phyloP scores from a whole-genome alignment of 2,888 invertebrate genomes.

The Acleris emargana region DNA sequence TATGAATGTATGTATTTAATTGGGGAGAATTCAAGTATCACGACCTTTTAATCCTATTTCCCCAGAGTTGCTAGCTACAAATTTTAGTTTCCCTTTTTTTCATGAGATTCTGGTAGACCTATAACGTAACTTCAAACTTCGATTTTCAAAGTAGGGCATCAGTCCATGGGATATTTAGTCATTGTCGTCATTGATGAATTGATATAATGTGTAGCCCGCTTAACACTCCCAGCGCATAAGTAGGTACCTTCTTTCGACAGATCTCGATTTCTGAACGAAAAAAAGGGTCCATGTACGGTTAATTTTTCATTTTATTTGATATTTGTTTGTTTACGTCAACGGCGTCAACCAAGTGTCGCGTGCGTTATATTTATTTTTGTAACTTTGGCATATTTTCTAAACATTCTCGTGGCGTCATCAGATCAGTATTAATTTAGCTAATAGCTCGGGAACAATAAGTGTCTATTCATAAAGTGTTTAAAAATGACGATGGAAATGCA shows the following conservation, averaged over 20 bases:
- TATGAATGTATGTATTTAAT: too few relatives aligned
- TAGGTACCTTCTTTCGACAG: background rate
- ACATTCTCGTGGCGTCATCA: constrained; percentile 33
- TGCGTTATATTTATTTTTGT: constrained; percentile 21
- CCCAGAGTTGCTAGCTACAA: too few relatives aligned
- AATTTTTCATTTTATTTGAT: background rate
- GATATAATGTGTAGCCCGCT: too few relatives aligned
- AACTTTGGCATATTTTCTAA: constrained; percentile 35
- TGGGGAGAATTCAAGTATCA: too few relatives aligned
- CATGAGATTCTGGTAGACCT: too few relatives aligned
- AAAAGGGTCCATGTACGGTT: background rate
- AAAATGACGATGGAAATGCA: constrained; percentile 52
- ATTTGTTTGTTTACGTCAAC: constrained; percentile 15
- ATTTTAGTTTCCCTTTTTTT: too few relatives aligned
- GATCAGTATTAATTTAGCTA: background rate
- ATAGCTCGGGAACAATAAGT: background rate
- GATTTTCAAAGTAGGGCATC: too few relatives aligned
- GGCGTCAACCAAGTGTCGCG: background rate
- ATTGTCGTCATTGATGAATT: too few relatives aligned
- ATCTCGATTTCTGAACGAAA: constrained; percentile 2
- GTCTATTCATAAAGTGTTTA: constrained; percentile 16
- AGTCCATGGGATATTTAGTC: too few relatives aligned
- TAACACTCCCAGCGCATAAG: background rate
- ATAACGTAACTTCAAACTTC: too few relatives aligned
- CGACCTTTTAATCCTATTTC: too few relatives aligned